A percentile compares a stretch with the other conserved stretches of the same genome.
Evolutionary conservation across 2,113 vertebrate species (phyloP).

Genomic region (Apeltes quadracus): DNA sequence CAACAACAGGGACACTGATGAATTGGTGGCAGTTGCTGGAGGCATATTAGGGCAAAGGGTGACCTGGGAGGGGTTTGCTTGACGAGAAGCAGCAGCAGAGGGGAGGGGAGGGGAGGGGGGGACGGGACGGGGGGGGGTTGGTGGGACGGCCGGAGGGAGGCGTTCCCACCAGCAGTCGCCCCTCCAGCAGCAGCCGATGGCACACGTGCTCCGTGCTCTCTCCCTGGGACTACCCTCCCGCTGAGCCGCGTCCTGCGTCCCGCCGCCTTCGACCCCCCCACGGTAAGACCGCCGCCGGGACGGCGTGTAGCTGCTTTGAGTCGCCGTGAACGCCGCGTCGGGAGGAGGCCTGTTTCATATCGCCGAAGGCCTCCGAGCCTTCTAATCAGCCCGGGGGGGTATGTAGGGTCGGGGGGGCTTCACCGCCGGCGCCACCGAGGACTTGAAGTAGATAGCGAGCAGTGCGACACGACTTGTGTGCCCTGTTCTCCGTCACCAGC

Average conservation of each 20-base stretch:
- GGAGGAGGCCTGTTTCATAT: slow-evolving; percentile 16
- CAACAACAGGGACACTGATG: slow-evolving; percentile 69
- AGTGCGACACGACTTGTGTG: slow-evolving; percentile 56
- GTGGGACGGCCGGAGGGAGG: slow-evolving; percentile 56
- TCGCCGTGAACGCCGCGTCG: slow-evolving; percentile 4
- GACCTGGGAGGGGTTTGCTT: slow-evolving; percentile 65
- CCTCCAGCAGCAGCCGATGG: slow-evolving; percentile 51
- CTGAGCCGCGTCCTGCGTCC: background rate
- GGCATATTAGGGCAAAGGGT: slow-evolving; percentile 81
- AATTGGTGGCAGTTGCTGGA: slow-evolving; percentile 81
- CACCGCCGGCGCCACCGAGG: slow-evolving; percentile 45
- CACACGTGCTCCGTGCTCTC: slow-evolving; percentile 52
- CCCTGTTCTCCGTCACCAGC: slow-evolving; percentile 60
- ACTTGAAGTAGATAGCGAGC: slow-evolving; percentile 55
- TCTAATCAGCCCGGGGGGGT: slow-evolving; percentile 41
- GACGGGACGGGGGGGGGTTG: slow-evolving; percentile 32
- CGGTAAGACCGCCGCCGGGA: no score
- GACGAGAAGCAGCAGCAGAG: slow-evolving; percentile 26
- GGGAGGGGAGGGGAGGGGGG: background rate
- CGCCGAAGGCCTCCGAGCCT: background rate
- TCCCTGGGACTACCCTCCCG: slow-evolving; percentile 51
- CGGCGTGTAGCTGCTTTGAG: slow-evolving; percentile 28
- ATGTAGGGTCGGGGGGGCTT: background rate
- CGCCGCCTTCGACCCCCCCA: no score
- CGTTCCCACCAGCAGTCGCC: slow-evolving; percentile 72